Base-by-base conservation (phyloP, 1,140 invertebrate genomes). In the Danaus plexippus region DNA sequence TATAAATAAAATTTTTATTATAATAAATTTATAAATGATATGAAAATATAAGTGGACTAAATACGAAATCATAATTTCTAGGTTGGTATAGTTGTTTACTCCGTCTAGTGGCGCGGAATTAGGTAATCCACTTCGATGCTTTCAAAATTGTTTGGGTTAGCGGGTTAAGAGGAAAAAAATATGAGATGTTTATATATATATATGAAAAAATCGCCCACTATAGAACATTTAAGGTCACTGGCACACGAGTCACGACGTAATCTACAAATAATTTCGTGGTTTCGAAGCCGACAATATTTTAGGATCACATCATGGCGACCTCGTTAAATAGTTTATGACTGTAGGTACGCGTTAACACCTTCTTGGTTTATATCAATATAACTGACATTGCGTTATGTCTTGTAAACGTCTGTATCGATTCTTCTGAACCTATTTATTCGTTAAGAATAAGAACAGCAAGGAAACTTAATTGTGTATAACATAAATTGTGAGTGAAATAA, bases 141-240 rank as follows among this genome's bases (percentile, higher is more conserved):
- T 32, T 44, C 4, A 53, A 53, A 45, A 45, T 32, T 41, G 46
- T 47, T 46, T 54, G 40, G 78, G 78, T 81, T 71, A 81, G 67
- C 71, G 61, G 75, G 77, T 76, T 77, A 81, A 62, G 65, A 70
- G 70, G 64, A 64, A 76, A 77, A 69, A 67, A 64, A 69, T 57
- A 70, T 66, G 64, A 64, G 55, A 68, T 70, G 22, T 32, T 32
- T 7, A 32, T 6, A 32, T 32, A 32, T 32, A 32, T 32, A 32
- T 32, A 60, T 64, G 67, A 64, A 64, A 67, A 61, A 62, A 59
- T 49, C 43, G 54, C 41, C 57, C 13, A 63, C 63, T 67, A 61
- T 63, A 69, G 64, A 65, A 60, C 61, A 47, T 54, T 60, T 63
- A 64, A 67, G 67, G 66, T 62, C 50, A 67, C 53, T 65, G 63